These are phyloP conservation scores for Trialeurodes vaporariorum DNA, from an alignment of 1,140 invertebrate species.

Conservation along the genomic window DNA sequence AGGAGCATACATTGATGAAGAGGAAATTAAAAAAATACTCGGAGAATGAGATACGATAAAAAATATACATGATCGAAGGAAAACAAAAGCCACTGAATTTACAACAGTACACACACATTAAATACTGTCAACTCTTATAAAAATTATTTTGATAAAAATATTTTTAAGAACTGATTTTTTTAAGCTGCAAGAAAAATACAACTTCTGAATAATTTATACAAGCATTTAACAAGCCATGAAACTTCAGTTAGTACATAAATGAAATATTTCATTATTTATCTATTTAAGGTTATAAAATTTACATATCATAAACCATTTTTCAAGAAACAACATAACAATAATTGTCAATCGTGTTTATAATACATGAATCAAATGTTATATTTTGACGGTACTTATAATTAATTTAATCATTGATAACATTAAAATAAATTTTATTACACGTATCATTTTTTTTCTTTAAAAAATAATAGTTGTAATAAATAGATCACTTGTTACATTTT, in stretches of 20 bases:
- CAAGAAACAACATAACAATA: neutral
- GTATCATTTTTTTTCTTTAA: neutral
- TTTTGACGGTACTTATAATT: neutral
- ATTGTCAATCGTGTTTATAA: neutral
- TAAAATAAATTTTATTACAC: neutral
- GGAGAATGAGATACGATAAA: neutral
- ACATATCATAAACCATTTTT: neutral
- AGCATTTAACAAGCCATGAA: neutral
- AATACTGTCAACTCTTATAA: too few relatives aligned
- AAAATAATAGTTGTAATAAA: too few relatives aligned
- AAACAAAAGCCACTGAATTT: neutral
- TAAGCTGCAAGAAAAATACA: neutral
- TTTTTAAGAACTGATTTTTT: neutral
- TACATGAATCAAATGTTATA: neutral
- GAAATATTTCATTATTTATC: neutral
- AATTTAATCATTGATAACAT: neutral
- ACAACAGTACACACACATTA: neutral
- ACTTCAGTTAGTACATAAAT: neutral
- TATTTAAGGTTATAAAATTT: neutral
- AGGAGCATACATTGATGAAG: too few relatives aligned
- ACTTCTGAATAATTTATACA: neutral
- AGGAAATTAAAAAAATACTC: neutral
- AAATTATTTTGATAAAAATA: neutral
- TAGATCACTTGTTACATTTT: neutral
- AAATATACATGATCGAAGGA: neutral